These are phyloP conservation scores for Atrina japonica DNA, from an alignment of 2,888 invertebrate genomes.

Conservation along the genomic window DNA sequence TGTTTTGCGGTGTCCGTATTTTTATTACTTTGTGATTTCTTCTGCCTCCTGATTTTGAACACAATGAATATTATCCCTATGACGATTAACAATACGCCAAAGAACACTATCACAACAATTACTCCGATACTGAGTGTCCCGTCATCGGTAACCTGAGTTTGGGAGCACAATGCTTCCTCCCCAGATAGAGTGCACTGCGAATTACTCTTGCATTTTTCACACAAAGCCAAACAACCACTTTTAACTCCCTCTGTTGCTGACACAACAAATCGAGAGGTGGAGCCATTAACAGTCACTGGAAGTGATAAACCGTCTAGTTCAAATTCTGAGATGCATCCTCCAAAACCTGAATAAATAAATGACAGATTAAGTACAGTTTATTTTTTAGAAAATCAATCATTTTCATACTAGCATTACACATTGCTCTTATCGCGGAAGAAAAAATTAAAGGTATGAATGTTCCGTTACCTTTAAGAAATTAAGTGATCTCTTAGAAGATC, in stretches of 20 bases:
- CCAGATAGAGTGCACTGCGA: slow-evolving; percentile 59
- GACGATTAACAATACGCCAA: slow-evolving; percentile 85
- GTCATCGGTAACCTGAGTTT: slow-evolving; percentile 87
- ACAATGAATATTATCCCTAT: slow-evolving; percentile 86
- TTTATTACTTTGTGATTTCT: slow-evolving; percentile 51
- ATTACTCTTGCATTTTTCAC: slow-evolving; percentile 55
- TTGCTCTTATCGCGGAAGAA: background rate
- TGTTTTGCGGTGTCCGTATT: slow-evolving; percentile 53
- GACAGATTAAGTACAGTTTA: too few species aligned
- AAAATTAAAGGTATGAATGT: too few species aligned
- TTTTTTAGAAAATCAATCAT: too few species aligned
- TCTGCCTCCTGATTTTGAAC: slow-evolving; percentile 91
- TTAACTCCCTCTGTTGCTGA: slow-evolving; percentile 57
- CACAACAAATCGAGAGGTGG: slow-evolving; percentile 83
- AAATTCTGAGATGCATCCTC: slow-evolving; percentile 94
- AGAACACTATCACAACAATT: slow-evolving; percentile 95
- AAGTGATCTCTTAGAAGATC: too few species aligned
- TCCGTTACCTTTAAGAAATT: too few species aligned
- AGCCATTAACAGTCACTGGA: slow-evolving; percentile 89
- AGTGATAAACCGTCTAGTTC: slow-evolving; percentile 93
- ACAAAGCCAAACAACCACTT: slow-evolving; percentile 62
- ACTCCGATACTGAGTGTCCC: slow-evolving; percentile 96
- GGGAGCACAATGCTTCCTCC: slow-evolving; percentile 57
- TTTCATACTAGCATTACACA: background rate
- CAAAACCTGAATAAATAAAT: slow-evolving; percentile 84